phyloP scores from a whole-genome alignment of 2,797 vertebrate genomes.

The Clarias fuscus region DNA sequence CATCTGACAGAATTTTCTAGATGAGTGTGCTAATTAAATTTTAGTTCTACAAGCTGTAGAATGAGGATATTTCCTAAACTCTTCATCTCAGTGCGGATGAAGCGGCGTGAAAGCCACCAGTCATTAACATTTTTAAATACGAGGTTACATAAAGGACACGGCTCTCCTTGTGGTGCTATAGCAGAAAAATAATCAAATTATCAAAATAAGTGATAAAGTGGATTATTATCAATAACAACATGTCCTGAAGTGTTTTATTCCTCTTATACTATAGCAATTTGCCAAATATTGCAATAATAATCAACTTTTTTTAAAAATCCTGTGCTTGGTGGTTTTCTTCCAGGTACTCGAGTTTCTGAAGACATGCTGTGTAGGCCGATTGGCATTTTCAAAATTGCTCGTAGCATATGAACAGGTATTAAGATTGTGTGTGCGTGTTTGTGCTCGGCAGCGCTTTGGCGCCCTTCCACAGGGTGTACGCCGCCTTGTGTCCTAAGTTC shows the following conservation, averaged over 20 bases:
- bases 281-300: neutral
- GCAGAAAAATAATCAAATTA: neutral
- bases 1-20: neutral
- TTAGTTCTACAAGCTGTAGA: neutral
- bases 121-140: neutral
- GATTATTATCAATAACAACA: neutral
- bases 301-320: no score
- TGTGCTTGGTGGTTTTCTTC: no score
- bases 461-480: no score
- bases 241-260: neutral
- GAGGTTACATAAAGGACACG: neutral
- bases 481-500: no score
- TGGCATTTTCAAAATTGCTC: no score
- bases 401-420: no score
- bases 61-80: neutral
- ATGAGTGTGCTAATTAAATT: neutral
- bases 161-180: neutral
- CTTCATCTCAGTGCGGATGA: neutral
- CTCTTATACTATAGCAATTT: neutral
- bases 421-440: no score
- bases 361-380: no score
- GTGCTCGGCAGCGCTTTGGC: no score
- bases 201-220: neutral
- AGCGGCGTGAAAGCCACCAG: neutral
- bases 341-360: no score